These are phyloP conservation scores for Plectrocnemia conspersa DNA, from an alignment of 1,140 invertebrate genomes.

Conservation along the genomic window DNA sequence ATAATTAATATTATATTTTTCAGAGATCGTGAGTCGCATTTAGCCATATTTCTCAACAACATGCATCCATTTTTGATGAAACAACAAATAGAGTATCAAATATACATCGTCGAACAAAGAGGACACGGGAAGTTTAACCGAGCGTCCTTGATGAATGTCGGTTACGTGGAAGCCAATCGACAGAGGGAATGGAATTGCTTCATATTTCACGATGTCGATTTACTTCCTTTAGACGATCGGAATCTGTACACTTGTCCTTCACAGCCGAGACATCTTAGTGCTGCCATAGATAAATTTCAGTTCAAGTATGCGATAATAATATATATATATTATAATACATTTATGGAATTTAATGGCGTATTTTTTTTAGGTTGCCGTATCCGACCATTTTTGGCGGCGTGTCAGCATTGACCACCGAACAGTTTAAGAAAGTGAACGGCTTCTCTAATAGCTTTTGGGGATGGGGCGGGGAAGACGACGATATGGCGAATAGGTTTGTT, in stretches of 20 bases:
- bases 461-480: slow-evolving; percentile 91
- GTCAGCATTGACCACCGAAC: slow-evolving; percentile 74
- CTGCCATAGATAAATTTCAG: slow-evolving; percentile 80
- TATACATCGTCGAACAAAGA: slow-evolving; percentile 92
- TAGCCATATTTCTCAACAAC: slow-evolving; percentile 78
- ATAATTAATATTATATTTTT: slow-evolving; percentile 33
- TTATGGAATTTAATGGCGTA: not conserved
- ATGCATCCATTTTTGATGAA: slow-evolving; percentile 86
- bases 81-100: slow-evolving; percentile 88
- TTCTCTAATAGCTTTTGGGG: slow-evolving; percentile 92
- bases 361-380: slow-evolving; percentile 73
- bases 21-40: slow-evolving; percentile 77
- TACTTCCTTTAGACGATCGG: slow-evolving; percentile 86
- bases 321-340: not conserved
- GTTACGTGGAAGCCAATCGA: slow-evolving; percentile 80
- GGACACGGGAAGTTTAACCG: slow-evolving; percentile 78
- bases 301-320: slow-evolving; percentile 26
- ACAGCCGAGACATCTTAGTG: slow-evolving; percentile 92
- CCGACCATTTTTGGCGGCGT: slow-evolving; percentile 85
- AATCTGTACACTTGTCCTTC: slow-evolving; percentile 89
- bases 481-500: slow-evolving; percentile 72
- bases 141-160: slow-evolving; percentile 93
- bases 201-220: slow-evolving; percentile 94
- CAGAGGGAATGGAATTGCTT: slow-evolving; percentile 80
- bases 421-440: slow-evolving; percentile 80